Percentiles rank a stretch among this genome's conserved stretches.
Evolutionary conservation across 2,888 invertebrate species (phyloP).

Genomic region (Parthenolecanium corni): DNA sequence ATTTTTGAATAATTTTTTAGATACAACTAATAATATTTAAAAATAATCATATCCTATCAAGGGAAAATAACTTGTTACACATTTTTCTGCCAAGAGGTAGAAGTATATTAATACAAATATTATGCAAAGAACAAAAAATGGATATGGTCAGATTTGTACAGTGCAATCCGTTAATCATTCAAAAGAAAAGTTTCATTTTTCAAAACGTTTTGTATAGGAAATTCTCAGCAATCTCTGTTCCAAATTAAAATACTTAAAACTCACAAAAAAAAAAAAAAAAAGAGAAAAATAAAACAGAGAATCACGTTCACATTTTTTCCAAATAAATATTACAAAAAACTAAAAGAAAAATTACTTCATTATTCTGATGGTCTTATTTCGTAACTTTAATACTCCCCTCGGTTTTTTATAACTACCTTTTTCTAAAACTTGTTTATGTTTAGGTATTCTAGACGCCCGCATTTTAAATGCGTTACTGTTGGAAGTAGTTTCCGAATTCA

Average conservation of each 20-base stretch:
- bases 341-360: not conserved
- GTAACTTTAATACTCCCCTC: conserved; percentile 16
- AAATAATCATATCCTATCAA: conserved; percentile 4
- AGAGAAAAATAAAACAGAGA: not conserved
- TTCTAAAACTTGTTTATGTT: conserved; percentile 13
- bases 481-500: not conserved
- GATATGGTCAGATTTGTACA: conserved; percentile 26
- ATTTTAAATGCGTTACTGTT: conserved; percentile 4
- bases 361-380: conserved; percentile 19
- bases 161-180: conserved; percentile 6
- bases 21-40: conserved; percentile 10
- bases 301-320: not conserved
- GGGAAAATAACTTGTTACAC: conserved; percentile 1
- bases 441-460: conserved; percentile 2
- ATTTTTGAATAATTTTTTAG: conserved; percentile 5
- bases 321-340: not conserved
- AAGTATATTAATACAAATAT: not conserved
- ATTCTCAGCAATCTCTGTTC: conserved; percentile 2
- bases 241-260: conserved; percentile 15
- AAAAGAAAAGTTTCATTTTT: not conserved
- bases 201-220: not conserved
- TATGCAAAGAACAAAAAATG: conserved; percentile 7
- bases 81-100: conserved; percentile 6
- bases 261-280: conserved; percentile 5
- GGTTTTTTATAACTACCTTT: conserved; percentile 6